Base-by-base conservation (phyloP, 1,140 invertebrate species). In the Lepidurus packardi region DNA sequence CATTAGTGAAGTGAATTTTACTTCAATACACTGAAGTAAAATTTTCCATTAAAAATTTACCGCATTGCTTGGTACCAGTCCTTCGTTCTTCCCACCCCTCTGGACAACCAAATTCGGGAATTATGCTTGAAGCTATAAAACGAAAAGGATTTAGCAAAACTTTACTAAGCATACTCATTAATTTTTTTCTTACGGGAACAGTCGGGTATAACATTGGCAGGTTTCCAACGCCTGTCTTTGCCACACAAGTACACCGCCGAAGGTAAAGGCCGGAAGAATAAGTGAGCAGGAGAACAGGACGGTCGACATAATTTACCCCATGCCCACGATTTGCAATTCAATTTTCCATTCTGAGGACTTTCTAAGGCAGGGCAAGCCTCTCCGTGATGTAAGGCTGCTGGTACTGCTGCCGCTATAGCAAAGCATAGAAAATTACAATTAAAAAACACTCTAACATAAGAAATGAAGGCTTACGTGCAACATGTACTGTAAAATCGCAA, bases 401-500 rank as follows among this genome's bases (percentile, higher is more conserved):
- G 78, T 41, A 73, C 44, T 16, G 73, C 73, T 16, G 78, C 78
- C 75, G 8, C 16, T 24, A 65, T 10, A 65, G 6, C 42, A 73
- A 74, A 25, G 7, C n/a, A 76, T 10, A 43, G 11, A 44, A 76
- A 10, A 76, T 1, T 25, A 43, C 41, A 16, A 21, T 21, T 16
- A 76, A 44, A 21, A 16, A 24, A 77, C 9, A 75, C 34, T 44
- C 1, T n/a, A 45, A 76, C 74, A 75, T 7, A 75, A 45, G 34
- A 16, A 43, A 6, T 41, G 43, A 42, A 43, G 9, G 43, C 83
- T 81, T 86, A 91, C 90, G 85, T 85, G 86, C 86, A 45, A 91
- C 87, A 79, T 87, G 86, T 78, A 91, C 86, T 11, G 86, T 87
- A 84, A 91, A 91, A 81, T 87, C 87, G 83, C 90, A 91, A 79